Percentiles rank a stretch among this genome's conserved stretches.
phyloP scores from a whole-genome alignment of 2,113 vertebrate genomes.

The Scomber colias region DNA sequence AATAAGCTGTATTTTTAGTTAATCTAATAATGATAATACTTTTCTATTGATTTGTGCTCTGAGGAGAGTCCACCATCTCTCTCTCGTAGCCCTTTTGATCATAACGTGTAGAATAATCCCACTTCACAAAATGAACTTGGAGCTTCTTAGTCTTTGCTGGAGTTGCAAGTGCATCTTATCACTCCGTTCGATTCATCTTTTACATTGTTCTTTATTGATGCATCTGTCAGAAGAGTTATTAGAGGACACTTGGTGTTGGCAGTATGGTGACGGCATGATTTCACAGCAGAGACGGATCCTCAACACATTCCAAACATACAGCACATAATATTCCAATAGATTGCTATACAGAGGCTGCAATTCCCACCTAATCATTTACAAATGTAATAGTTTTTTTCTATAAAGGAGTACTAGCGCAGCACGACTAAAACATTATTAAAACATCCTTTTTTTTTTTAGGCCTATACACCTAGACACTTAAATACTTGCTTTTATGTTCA shows the following conservation, averaged over 20 bases:
- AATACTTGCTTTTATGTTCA: too few relatives aligned
- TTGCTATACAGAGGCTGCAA: too few relatives aligned
- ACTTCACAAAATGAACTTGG: neutral
- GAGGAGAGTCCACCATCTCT: neutral
- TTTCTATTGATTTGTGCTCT: constrained; percentile 11
- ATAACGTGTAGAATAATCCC: neutral
- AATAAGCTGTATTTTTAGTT: neutral
- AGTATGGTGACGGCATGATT: neutral
- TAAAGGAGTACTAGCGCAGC: too few relatives aligned
- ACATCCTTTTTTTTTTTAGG: too few relatives aligned
- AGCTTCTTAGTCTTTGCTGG: neutral
- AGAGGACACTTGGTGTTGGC: constrained; percentile 3
- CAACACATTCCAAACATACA: neutral
- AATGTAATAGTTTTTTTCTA: too few relatives aligned
- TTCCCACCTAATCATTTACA: too few relatives aligned
- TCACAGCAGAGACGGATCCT: neutral
- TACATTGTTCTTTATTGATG: neutral
- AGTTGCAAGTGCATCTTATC: neutral
- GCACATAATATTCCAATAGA: neutral
- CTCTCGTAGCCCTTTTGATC: neutral
- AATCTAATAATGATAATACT: neutral
- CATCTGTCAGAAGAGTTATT: neutral
- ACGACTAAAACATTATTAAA: neutral
- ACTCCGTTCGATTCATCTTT: neutral
- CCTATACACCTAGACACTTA: too few relatives aligned